phyloP scores from a whole-genome alignment of 2,888 invertebrate species.

The Lacanobia wlatinum region DNA sequence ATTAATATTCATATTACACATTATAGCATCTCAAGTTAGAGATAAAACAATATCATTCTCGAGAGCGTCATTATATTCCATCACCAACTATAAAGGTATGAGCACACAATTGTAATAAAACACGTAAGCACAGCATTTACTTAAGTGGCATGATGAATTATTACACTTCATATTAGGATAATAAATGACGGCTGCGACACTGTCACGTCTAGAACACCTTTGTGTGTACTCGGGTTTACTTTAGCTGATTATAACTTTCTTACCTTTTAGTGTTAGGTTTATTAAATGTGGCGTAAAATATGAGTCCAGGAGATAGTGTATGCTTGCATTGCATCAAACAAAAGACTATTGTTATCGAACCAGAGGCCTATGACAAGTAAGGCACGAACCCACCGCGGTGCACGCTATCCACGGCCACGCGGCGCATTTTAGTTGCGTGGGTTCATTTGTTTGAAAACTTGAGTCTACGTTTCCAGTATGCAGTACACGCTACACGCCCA shows the following conservation, averaged over 20 bases:
- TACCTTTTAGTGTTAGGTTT: not conserved
- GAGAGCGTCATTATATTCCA: conserved; percentile 7
- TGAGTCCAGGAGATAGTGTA: no score
- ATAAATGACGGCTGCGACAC: conserved; percentile 48
- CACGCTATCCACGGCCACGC: no score
- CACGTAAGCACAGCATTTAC: conserved; percentile 39
- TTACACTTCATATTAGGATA: conserved; percentile 43
- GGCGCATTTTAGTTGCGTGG: no score
- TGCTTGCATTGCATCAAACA: no score
- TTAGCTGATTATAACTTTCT: conserved; percentile 10
- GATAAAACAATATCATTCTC: not conserved
- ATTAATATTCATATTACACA: not conserved
- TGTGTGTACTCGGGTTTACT: conserved; percentile 35
- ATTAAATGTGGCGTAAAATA: not conserved
- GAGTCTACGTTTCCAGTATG: no score
- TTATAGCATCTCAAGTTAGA: not conserved
- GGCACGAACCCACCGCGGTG: no score
- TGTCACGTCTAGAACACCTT: conserved; percentile 26
- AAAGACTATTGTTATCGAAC: no score
- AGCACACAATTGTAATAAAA: conserved; percentile 31
- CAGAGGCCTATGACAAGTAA: no score
- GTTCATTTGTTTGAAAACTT: no score
- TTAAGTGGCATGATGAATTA: conserved; percentile 51
- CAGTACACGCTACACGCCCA: no score
- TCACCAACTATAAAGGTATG: conserved; percentile 20